These are phyloP conservation scores for Gambelia wislizenii DNA, from an alignment of 2,797 vertebrate genomes.

Conservation along the genomic window DNA sequence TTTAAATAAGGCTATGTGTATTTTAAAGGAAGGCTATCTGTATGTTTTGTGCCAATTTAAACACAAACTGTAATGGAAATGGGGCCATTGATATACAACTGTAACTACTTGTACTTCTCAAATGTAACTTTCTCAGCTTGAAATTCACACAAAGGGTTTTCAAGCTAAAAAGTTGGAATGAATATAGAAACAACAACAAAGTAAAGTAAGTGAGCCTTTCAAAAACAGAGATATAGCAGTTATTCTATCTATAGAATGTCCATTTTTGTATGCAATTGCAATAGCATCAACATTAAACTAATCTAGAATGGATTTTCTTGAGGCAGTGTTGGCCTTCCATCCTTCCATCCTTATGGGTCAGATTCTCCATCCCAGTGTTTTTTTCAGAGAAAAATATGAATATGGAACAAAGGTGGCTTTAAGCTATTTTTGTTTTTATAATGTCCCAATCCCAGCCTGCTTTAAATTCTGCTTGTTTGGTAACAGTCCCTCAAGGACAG, in stretches of 20 bases:
- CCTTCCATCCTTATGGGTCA: constrained; percentile 31
- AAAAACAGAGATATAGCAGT: background rate
- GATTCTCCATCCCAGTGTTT: constrained; percentile 15
- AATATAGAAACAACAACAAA: background rate
- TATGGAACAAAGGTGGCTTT: constrained; percentile 61
- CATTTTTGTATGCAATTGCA: background rate
- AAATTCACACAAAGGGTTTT: background rate
- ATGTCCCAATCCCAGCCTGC: background rate
- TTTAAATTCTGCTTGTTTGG: constrained; percentile 29
- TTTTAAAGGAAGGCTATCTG: too few relatives aligned
- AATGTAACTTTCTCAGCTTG: background rate
- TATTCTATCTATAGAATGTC: background rate
- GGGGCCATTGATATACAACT: background rate
- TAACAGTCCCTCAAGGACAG: constrained; percentile 42
- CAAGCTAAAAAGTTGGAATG: background rate
- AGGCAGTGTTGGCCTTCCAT: background rate
- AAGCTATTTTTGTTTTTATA: background rate
- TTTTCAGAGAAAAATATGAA: constrained; percentile 17
- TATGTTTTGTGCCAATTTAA: too few relatives aligned
- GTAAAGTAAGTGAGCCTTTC: background rate
- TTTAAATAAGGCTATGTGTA: background rate
- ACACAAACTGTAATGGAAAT: too few relatives aligned
- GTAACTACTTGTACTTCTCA: background rate
- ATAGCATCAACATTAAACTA: constrained; percentile 30
- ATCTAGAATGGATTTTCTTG: background rate